A percentile compares a stretch with the other conserved stretches of the same genome.
phyloP scores from a whole-genome alignment of 2,797 vertebrate genomes.

The Steatocranus sp. region DNA sequence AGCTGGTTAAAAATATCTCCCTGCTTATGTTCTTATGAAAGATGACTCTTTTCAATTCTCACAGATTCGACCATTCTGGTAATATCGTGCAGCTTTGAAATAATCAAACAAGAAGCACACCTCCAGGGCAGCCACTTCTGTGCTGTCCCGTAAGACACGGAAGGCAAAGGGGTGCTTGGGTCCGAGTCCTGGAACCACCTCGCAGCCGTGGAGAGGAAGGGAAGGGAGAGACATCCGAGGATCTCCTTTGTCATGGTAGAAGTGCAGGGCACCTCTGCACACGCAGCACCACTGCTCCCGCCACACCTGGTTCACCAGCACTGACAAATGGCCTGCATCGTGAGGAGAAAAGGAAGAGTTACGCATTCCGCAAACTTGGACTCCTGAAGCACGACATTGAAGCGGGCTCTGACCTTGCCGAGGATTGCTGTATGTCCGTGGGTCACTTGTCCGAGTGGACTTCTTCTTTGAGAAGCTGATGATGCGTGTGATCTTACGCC shows the following conservation, averaged over 20 bases:
- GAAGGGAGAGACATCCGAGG: slow-evolving; percentile 79
- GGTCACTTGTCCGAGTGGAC: slow-evolving; percentile 74
- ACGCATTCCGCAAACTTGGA: fast-evolving
- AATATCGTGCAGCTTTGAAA: not conserved
- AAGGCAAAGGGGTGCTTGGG: slow-evolving; percentile 95
- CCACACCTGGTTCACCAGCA: slow-evolving; percentile 93
- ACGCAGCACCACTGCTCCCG: slow-evolving; percentile 92
- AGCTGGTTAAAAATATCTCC: not conserved
- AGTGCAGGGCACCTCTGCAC: slow-evolving; percentile 83
- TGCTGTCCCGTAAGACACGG: slow-evolving; percentile 80
- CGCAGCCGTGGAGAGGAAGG: slow-evolving; percentile 82
- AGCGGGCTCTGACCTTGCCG: slow-evolving; percentile 79
- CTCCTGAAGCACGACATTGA: not conserved
- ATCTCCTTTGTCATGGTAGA: slow-evolving; percentile 85
- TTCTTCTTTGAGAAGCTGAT: slow-evolving; percentile 99
- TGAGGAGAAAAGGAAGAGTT: not conserved
- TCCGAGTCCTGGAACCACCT: slow-evolving; percentile 88
- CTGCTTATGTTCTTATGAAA: not conserved
- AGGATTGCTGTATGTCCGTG: slow-evolving; percentile 77
- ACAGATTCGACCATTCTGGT: not conserved
- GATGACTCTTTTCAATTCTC: not conserved
- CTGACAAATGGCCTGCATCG: slow-evolving; percentile 82
- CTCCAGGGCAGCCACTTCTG: slow-evolving; percentile 86
- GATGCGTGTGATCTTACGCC: slow-evolving; percentile 95
- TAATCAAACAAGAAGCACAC: slow-evolving; percentile 50